Conservation (phyloP, 2,113 vertebrate species). For the Zonotrichia leucophrys region DNA sequence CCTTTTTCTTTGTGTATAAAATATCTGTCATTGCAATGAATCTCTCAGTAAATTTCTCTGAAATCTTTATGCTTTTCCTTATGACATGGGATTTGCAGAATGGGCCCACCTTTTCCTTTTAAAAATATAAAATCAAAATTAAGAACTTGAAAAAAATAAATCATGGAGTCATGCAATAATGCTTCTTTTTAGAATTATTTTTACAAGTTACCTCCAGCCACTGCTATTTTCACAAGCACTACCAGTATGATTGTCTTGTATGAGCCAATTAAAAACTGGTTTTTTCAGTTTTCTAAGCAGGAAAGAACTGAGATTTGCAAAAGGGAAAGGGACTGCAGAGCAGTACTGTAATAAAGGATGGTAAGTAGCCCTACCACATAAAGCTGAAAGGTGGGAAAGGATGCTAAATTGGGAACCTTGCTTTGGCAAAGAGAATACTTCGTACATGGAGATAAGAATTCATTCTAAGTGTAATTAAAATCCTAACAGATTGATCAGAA, state of each 20-base stretch:
- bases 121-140: background rate
- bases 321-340: background rate
- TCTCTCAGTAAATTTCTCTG: background rate
- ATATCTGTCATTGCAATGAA: background rate
- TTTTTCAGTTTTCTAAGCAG: background rate
- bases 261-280: background rate
- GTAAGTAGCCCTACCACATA: background rate
- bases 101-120: background rate
- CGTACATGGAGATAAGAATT: rapidly evolving
- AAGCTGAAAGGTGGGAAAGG: background rate
- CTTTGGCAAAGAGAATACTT: background rate
- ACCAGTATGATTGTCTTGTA: background rate
- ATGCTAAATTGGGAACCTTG: background rate
- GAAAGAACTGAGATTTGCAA: background rate
- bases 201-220: background rate
- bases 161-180: background rate
- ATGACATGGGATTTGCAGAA: rapidly evolving
- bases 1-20: background rate
- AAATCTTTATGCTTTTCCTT: background rate
- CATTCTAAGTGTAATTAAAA: background rate
- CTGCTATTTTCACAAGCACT: background rate
- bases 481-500: background rate
- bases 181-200: background rate
- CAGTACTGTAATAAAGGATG: background rate
- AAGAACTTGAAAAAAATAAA: background rate